These are phyloP conservation scores for Chrysemys picta DNA, from an alignment of 2,113 vertebrate species.

Conservation along the genomic window DNA sequence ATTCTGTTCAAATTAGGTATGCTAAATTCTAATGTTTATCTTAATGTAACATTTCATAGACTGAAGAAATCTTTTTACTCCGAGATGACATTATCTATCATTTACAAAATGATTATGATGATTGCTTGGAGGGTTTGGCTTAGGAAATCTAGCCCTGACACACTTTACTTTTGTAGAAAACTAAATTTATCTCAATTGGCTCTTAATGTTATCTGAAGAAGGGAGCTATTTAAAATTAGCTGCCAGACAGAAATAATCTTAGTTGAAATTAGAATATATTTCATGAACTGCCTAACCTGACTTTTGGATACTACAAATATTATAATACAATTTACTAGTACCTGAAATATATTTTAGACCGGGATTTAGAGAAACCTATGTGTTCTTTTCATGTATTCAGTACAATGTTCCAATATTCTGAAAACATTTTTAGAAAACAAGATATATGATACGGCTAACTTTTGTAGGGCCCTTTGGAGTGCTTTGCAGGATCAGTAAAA, in stretches of 20 bases:
- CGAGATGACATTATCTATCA: constrained; percentile 20
- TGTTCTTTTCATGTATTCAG: not conserved
- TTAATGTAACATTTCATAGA: constrained; percentile 49
- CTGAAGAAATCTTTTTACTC: constrained; percentile 28
- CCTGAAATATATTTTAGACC: not conserved
- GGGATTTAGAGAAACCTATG: not conserved
- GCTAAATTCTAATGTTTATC: constrained; percentile 47
- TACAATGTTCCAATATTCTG: not conserved
- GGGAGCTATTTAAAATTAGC: constrained; percentile 60
- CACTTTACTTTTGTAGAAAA: constrained; percentile 62
- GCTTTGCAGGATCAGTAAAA: not conserved
- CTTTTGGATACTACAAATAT: constrained; percentile 28
- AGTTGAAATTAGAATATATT: constrained; percentile 44
- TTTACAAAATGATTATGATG: constrained; percentile 51
- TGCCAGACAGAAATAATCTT: constrained; percentile 51
- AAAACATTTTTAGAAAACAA: constrained; percentile 35
- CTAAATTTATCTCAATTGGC: constrained; percentile 58
- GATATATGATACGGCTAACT: not conserved
- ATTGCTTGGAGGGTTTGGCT: constrained; percentile 47
- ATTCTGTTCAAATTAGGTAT: not conserved
- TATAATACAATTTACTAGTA: not conserved
- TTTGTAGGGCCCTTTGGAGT: not conserved
- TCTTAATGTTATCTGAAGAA: constrained; percentile 65
- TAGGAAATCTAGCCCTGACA: constrained; percentile 49
- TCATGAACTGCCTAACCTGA: constrained; percentile 29